Conservation (phyloP, 2,888 invertebrate genomes). For the Capitulum mitella region DNA sequence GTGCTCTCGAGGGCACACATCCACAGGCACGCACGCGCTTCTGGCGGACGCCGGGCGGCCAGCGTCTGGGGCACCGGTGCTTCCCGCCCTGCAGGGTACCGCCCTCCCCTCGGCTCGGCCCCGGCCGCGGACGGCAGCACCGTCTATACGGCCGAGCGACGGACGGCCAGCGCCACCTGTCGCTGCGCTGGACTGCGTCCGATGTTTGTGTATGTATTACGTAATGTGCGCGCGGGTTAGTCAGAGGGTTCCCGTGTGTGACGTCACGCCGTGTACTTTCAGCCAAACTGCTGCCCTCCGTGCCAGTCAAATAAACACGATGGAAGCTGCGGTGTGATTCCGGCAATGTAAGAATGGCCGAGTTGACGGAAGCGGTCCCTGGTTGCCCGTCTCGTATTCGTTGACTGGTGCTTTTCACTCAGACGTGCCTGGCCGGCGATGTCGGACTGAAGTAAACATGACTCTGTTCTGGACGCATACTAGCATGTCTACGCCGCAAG, state of each 20-base stretch:
- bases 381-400: too few relatives aligned
- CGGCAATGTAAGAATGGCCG: too few relatives aligned
- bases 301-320: conserved; percentile 18
- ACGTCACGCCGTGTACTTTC: background rate
- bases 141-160: too few relatives aligned
- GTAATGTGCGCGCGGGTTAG: background rate
- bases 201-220: background rate
- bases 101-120: too few relatives aligned
- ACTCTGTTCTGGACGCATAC: too few relatives aligned
- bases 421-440: too few relatives aligned
- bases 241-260: conserved; percentile 3
- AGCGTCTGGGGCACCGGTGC: background rate
- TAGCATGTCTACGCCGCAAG: too few relatives aligned
- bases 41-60: background rate
- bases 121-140: too few relatives aligned
- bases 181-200: background rate
- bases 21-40: background rate
- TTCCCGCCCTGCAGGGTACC: too few relatives aligned
- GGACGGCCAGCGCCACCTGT: background rate
- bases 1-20: background rate
- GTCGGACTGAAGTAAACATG: too few relatives aligned
- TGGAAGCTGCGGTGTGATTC: conserved; percentile 5
- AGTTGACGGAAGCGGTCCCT: too few relatives aligned
- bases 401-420: too few relatives aligned
- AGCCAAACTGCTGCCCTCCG: conserved; percentile 8